phyloP scores from a whole-genome alignment of 2,797 vertebrate genomes.

The Morus bassanus region DNA sequence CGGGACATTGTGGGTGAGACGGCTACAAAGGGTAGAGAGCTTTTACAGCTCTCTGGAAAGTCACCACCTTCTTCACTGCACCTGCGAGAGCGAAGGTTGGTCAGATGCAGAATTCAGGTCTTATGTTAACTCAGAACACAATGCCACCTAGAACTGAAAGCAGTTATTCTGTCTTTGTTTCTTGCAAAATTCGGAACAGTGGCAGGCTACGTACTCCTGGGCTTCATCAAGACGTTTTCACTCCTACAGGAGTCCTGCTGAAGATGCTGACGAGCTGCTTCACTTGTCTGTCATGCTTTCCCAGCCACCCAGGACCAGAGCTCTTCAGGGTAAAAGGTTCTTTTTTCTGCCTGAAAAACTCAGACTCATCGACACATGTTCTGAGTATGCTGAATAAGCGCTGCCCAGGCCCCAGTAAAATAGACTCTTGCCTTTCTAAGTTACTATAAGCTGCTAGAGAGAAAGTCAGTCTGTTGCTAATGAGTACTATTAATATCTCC shows the following conservation, averaged over 20 bases:
- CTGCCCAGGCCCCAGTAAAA: not conserved
- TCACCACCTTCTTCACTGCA: not conserved
- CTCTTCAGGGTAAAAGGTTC: not conserved
- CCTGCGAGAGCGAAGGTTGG: not conserved
- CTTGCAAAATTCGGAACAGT: not conserved
- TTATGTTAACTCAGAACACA: not conserved
- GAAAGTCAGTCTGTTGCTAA: not conserved
- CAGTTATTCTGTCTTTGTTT: not conserved
- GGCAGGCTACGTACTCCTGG: rapidly evolving
- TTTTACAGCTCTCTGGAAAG: not conserved
- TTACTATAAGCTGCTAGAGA: not conserved
- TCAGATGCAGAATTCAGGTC: not conserved
- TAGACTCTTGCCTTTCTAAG: not conserved
- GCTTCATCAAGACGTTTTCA: not conserved
- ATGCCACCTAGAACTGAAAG: not conserved
- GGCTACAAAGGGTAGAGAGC: not conserved
- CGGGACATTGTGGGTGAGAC: not conserved
- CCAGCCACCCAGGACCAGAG: not conserved
- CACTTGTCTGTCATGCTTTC: not conserved
- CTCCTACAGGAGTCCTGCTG: rapidly evolving
- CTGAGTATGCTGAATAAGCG: not conserved
- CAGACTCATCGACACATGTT: not conserved
- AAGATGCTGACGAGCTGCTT: not conserved
- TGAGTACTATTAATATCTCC: slow-evolving; percentile 34
- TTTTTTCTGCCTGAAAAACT: not conserved